Base-by-base conservation (phyloP, 2,797 vertebrate species). In the Falco berigora region DNA sequence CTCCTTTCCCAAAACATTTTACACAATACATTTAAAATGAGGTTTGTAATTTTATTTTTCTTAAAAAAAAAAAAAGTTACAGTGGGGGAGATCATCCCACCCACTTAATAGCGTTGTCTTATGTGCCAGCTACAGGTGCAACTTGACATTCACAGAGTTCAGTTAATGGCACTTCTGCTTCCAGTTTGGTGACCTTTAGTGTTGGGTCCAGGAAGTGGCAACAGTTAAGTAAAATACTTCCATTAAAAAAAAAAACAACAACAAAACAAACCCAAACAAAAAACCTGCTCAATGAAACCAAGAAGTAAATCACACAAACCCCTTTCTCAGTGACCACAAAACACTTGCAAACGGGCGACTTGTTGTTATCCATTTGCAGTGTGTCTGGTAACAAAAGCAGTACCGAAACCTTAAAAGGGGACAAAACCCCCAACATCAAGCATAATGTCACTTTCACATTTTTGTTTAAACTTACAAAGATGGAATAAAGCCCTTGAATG, bases 91-190 rank as follows among this genome's bases (percentile, higher is more conserved):
- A 90, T 88, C 67, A 74, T 52, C 59, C 40, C 68, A 72, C 55
- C 64, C 71, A 40, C 59, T 88, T 83, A 53, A 68, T 77, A 91
- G 92, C 61, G 96, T 97, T 95, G 91, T 96, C 95, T 95, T 72
- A 71, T 88, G 96, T 83, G 86, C 96, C 90, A 94, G 80, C 92
- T 87, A 69, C 94, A 96, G 97, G 94, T 81, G 81, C 88, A 92
- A 94, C 94, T 95, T 91, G 94, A 97, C 85, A 96, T 97, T 97
- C 97, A 95, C 76, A 94, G 86, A 97, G 90, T 96, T 97, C 97
- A 92, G 94, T 95, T 97, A 97, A 97, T 96, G 97, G 98, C 98
- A 97, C 97, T 98, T 98, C 95, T 97, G 96, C 96, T 97, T 97
- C 96, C 96, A 95, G 95, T 97, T 95, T 94, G 95, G 96, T 98